Base-by-base conservation (phyloP, 2,888 invertebrate species). In the Plutella xylostella region DNA sequence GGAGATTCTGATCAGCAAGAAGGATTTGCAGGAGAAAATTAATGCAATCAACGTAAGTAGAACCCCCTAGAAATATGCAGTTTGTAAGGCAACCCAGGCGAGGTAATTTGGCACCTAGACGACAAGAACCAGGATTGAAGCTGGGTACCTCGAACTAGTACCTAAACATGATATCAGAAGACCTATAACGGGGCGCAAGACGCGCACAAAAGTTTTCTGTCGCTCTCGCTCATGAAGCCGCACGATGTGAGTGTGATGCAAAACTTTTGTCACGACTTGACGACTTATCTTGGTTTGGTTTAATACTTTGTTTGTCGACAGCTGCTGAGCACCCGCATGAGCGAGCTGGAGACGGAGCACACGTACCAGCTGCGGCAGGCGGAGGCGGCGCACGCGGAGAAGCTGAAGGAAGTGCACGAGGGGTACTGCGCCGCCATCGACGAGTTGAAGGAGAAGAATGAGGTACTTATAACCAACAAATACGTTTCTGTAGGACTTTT, bases 291-390 rank as follows among this genome's bases (percentile, higher is more conserved):
- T n/a, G n/a, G n/a, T n/a, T n/a, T n/a, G n/a, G n/a, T n/a, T n/a
- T n/a, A n/a, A 28, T 6, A 3, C 9, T 28, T 9, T 34, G 4
- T 34, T 34, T 2, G 9, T 17, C 25, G 22, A 25, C 52, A 85
- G 85, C 58, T 83, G 48, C 67, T 92, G 20, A 89, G 88, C 53
- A 87, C 89, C 18, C 86, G 94, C 42, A 88, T 96, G 65, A 90
- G 90, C 52, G 96, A 97, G 68, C 79, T 96, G 55, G 92, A 94
- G 63, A 92, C 92, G 12, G 96, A 97, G 66, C 93, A 94, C 61
- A 89, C 91, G 0, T 96, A 96, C 64, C 93, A 95, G 66, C 84
- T 93, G 56, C 86, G 92, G 20, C 91, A 95, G 72, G 90, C 88
- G 31, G 90, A 94, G 61, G 90, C 92, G 42, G 82, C 90, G 14